These are phyloP conservation scores for Chanos chanos DNA, from an alignment of 2,797 vertebrate species.

Conservation along the genomic window DNA sequence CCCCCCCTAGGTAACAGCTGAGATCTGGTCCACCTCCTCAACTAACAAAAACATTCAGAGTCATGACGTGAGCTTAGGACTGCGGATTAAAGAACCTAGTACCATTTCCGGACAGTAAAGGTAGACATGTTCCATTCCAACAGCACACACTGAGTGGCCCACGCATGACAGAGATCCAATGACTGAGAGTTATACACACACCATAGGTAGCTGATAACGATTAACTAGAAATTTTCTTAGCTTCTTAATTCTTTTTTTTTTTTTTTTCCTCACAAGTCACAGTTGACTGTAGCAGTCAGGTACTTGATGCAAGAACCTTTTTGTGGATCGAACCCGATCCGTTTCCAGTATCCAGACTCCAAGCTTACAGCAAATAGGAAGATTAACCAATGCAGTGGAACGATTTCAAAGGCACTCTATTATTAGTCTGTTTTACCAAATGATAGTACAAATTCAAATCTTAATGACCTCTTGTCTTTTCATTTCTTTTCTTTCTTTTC, in stretches of 20 bases:
- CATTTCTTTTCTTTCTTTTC: constrained; percentile 26
- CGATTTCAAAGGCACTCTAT: constrained; percentile 97
- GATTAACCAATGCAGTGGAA: constrained; percentile 83
- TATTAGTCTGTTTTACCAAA: constrained; percentile 81
- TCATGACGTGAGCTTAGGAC: constrained; percentile 53
- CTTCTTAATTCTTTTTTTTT: constrained; percentile 57
- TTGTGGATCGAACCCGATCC: constrained; percentile 67
- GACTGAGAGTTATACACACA: constrained; percentile 64
- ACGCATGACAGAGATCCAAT: constrained; percentile 69
- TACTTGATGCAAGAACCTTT: constrained; percentile 83
- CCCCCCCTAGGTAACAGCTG: constrained; percentile 47
- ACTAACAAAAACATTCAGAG: constrained; percentile 43
- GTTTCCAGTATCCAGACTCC: constrained; percentile 75
- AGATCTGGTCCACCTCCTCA: constrained; percentile 74
- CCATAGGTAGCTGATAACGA: constrained; percentile 85
- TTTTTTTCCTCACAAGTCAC: constrained; percentile 68
- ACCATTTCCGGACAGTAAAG: constrained; percentile 67
- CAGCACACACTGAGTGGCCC: constrained; percentile 74
- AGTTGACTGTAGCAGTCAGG: constrained; percentile 72
- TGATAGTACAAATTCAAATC: constrained; percentile 84
- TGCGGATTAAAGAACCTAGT: constrained; percentile 69
- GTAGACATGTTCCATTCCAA: constrained; percentile 69
- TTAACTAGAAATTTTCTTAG: constrained; percentile 81
- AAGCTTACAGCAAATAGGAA: constrained; percentile 84
- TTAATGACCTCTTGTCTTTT: constrained; percentile 66